Percentiles rank a stretch among this genome's conserved stretches.
These are phyloP conservation scores for Dendroctonus ponderosae DNA, from an alignment of 1,140 invertebrate species.

Conservation along the genomic window DNA sequence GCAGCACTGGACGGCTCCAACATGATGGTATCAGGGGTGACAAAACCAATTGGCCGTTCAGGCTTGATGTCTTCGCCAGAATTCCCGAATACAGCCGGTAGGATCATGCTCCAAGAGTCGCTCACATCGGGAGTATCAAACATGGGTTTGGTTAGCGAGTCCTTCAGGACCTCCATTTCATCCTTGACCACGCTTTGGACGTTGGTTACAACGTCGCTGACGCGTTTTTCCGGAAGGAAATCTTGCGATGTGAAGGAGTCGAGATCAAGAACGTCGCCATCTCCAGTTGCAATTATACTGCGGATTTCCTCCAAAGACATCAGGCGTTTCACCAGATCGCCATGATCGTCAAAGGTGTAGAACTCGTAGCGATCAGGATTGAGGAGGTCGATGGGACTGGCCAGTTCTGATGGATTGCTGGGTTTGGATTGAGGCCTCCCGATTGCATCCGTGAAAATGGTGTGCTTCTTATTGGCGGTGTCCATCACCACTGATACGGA, in stretches of 20 bases:
- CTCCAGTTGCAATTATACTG: conserved; percentile 75
- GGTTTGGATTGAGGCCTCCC: conserved; percentile 61
- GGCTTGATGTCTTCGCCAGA: conserved; percentile 52
- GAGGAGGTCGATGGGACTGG: conserved; percentile 72
- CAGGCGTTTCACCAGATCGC: conserved; percentile 73
- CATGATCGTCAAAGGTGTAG: conserved; percentile 78
- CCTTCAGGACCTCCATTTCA: conserved; percentile 66
- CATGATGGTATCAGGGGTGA: conserved; percentile 46
- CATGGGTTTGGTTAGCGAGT: conserved; percentile 52
- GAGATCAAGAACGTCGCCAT: conserved; percentile 55
- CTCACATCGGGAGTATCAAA: conserved; percentile 69
- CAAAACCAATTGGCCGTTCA: conserved; percentile 37
- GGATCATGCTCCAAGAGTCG: conserved; percentile 74
- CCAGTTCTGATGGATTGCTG: conserved; percentile 55
- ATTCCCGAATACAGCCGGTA: conserved; percentile 74
- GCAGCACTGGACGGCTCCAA: conserved; percentile 37
- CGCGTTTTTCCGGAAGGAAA: conserved; percentile 61
- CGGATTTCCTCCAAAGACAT: conserved; percentile 83
- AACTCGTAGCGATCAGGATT: conserved; percentile 80
- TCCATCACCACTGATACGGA: conserved; percentile 63
- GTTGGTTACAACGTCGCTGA: conserved; percentile 75
- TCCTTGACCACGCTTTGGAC: conserved; percentile 79
- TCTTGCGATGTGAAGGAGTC: conserved; percentile 42
- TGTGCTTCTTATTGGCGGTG: conserved; percentile 56
- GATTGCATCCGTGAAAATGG: conserved; percentile 60